Conservation (phyloP, 1,140 invertebrate genomes). For the Polypedilum vanderplanki region DNA sequence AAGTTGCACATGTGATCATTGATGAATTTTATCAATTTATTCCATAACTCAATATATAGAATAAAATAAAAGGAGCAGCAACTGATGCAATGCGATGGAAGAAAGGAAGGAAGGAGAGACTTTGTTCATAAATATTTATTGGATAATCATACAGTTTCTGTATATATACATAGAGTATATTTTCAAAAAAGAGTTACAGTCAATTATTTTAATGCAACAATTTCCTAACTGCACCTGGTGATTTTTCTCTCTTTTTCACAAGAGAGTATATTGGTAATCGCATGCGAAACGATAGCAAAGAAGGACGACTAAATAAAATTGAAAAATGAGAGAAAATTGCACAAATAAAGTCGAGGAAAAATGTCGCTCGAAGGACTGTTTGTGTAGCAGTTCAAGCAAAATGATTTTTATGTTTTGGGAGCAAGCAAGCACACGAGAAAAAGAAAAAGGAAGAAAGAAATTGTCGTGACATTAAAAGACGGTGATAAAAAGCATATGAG, state of each 20-base stretch:
- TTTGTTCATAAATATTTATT: constrained; percentile 25
- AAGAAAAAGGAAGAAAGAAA: background rate
- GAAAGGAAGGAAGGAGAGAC: background rate
- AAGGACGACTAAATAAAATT: too few relatives aligned
- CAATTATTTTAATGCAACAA: constrained; percentile 29
- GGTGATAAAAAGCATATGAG: background rate
- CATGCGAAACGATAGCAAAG: too few relatives aligned
- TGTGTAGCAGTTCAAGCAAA: background rate
- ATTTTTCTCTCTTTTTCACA: background rate
- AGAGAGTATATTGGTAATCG: too few relatives aligned
- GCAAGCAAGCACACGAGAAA: background rate
- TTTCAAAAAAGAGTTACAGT: constrained; percentile 5
- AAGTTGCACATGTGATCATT: background rate
- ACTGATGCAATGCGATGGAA: background rate
- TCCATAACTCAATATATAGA: too few relatives aligned
- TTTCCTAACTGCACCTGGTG: constrained; percentile 23
- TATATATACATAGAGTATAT: background rate
- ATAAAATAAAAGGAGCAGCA: background rate
- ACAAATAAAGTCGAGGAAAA: too few relatives aligned
- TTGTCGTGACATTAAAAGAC: background rate
- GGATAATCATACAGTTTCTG: constrained; percentile 28
- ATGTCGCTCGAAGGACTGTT: background rate
- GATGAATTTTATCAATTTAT: constrained; percentile 1
- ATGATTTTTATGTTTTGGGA: background rate
- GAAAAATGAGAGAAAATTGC: too few relatives aligned